Percentiles rank a stretch among this genome's conserved stretches.
Evolutionary conservation across 2,888 invertebrate genomes (phyloP).

Genomic region (Cerastis leucographa): DNA sequence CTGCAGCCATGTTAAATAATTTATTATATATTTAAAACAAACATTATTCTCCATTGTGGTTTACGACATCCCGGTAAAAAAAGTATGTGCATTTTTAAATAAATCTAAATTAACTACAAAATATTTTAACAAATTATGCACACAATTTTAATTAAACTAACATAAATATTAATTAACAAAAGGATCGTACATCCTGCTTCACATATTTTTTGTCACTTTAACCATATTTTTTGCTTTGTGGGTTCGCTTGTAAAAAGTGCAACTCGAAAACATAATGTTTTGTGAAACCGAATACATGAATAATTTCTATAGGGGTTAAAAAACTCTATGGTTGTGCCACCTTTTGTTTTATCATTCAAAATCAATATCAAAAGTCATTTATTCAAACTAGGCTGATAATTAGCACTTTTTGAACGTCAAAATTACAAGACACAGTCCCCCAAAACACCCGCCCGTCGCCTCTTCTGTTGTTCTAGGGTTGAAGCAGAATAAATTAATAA

Average conservation of each 20-base stretch:
- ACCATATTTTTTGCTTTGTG: constrained; percentile 15
- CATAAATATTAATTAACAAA: constrained; percentile 27
- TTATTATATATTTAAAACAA: background rate
- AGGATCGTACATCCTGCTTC: constrained; percentile 17
- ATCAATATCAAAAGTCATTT: too few relatives aligned
- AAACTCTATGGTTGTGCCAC: constrained; percentile 1
- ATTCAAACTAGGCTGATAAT: too few relatives aligned
- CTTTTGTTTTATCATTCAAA: background rate
- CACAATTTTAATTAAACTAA: constrained; percentile 13
- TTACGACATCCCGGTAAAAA: background rate
- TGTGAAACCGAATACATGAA: constrained; percentile 19
- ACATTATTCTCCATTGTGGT: background rate
- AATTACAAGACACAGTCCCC: too few relatives aligned
- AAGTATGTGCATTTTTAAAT: background rate
- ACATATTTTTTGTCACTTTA: constrained; percentile 30
- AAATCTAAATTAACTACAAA: background rate
- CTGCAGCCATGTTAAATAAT: background rate
- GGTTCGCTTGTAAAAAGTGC: constrained; percentile 22
- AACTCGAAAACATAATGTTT: constrained; percentile 11
- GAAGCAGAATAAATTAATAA: background rate
- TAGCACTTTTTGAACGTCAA: too few relatives aligned
- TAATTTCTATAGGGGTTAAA: constrained; percentile 24
- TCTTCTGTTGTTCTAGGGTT: background rate
- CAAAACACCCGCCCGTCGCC: too few relatives aligned
- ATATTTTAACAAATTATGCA: constrained; percentile 2